Base-by-base conservation (phyloP, 2,113 vertebrate species). In the Colossoma macropomum region DNA sequence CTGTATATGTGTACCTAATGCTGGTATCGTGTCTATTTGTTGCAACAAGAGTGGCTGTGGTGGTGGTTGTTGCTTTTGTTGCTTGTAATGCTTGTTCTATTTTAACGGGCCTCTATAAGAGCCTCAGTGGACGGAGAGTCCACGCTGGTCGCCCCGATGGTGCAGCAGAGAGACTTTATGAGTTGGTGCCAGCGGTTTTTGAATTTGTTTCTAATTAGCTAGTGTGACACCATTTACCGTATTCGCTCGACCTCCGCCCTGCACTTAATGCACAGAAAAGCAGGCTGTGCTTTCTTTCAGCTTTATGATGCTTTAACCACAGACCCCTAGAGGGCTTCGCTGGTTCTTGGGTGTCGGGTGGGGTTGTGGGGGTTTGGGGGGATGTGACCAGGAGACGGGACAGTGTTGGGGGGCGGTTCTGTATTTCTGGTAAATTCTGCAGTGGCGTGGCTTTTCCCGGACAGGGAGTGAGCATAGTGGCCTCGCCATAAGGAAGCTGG, bases 181-280 rank as follows among this genome's bases (percentile, higher is more conserved):
- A 38, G 60, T 62, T 75, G 68, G 60, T 82, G 62, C 83, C 90
- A 91, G 89, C 88, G 90, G 90, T 91, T 78, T 92, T 91, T 91
- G 30, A 90, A 92, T 93, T 93, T 92, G 88, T 88, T 88, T 88
- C 86, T 89, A 93, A 92, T 93, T 93, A 93, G 91, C 88, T 86
- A 72, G 88, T 68, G 91, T 93, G 90, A 93, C 92, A 93, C 90
- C 86, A 91, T 93, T 94, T 93, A 93, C 90, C 86, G 82, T 89
- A 92, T 89, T 85, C 87, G 83, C 45, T 80, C 88, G 81, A 32
- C 50, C 81, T 76, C 75, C 50, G 69, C 45, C 75, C 66, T 41
- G 78, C 48, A 16, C 54, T 71, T 70, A 79, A 41, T 71, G 78
- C 65, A 71, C 66, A 78, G 76, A 79, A 75, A 75, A 32, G 66